These are phyloP conservation scores for Xestia rhomboidea DNA, from an alignment of 2,888 invertebrate genomes.

Conservation along the genomic window DNA sequence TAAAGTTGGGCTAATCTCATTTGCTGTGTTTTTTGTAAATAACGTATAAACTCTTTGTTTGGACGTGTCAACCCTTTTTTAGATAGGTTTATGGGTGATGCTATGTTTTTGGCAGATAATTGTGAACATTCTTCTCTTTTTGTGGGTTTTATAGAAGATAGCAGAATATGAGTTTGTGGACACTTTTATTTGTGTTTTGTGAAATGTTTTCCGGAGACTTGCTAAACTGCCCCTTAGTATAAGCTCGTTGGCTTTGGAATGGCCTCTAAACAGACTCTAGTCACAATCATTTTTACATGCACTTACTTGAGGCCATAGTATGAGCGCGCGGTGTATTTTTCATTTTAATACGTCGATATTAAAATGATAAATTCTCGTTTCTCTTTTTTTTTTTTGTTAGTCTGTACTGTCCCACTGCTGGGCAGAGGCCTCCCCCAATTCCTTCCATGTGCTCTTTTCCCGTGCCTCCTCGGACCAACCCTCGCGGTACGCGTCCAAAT, in stretches of 20 bases:
- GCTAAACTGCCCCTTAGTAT: not conserved
- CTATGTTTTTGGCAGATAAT: conserved; percentile 10
- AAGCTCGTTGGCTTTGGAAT: not conserved
- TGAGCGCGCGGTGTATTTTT: no score
- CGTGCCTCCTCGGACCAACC: no score
- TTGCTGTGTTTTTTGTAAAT: conserved; percentile 43
- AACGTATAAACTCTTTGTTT: conserved; percentile 41
- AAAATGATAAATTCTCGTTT: no score
- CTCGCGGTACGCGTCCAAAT: no score
- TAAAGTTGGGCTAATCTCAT: conserved; percentile 49
- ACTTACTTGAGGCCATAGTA: no score
- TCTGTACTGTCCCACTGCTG: no score
- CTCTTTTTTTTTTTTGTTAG: no score
- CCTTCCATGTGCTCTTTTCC: no score
- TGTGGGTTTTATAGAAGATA: not conserved
- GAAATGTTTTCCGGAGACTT: not conserved
- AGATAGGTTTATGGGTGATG: conserved; percentile 6
- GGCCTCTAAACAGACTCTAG: not conserved
- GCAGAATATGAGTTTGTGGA: not conserved
- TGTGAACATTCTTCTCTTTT: conserved; percentile 7
- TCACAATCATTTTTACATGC: not conserved
- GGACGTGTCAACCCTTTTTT: conserved; percentile 41
- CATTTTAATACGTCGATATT: no score
- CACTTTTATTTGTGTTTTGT: conserved; percentile 6
- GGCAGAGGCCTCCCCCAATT: no score